phyloP scores from a whole-genome alignment of 2,888 invertebrate genomes.

The Heliconius sara region DNA sequence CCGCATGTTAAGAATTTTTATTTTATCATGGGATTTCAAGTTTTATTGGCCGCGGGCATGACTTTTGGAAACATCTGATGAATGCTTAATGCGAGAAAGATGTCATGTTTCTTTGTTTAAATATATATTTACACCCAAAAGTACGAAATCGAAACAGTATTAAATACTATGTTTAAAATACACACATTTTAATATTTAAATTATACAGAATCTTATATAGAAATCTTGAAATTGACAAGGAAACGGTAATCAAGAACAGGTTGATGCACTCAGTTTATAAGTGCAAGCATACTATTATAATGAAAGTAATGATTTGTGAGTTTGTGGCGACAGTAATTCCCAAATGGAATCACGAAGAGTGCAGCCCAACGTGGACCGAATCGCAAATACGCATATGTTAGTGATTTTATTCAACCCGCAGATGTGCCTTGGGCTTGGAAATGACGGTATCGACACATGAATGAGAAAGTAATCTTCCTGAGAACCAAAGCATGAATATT shows the following conservation, averaged over 20 bases:
- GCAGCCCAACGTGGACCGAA: conserved; percentile 75
- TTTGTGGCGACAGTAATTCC: conserved; percentile 79
- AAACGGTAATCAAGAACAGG: neutral
- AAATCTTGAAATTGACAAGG: neutral
- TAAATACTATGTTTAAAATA: neutral
- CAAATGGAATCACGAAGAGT: conserved; percentile 83
- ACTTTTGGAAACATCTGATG: conserved; percentile 36
- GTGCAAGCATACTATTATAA: conserved; percentile 54
- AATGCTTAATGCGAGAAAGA: conserved; percentile 26
- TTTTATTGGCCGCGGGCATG: conserved; percentile 69
- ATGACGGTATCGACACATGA: conserved; percentile 28
- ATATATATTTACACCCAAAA: neutral
- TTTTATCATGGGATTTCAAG: conserved; percentile 79
- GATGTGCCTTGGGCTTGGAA: conserved; percentile 40
- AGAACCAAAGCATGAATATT: neutral
- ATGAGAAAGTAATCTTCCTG: conserved; percentile 36
- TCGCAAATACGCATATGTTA: conserved; percentile 79
- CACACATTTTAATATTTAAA: neutral
- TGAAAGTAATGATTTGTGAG: conserved; percentile 81
- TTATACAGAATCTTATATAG: neutral
- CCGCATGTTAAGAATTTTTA: conserved; percentile 80
- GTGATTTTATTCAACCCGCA: conserved; percentile 66
- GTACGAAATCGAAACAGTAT: neutral
- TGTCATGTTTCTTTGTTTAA: neutral
- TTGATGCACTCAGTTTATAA: neutral